Conservation (phyloP, 2,113 vertebrate genomes). For the Struthidea cinerea region DNA sequence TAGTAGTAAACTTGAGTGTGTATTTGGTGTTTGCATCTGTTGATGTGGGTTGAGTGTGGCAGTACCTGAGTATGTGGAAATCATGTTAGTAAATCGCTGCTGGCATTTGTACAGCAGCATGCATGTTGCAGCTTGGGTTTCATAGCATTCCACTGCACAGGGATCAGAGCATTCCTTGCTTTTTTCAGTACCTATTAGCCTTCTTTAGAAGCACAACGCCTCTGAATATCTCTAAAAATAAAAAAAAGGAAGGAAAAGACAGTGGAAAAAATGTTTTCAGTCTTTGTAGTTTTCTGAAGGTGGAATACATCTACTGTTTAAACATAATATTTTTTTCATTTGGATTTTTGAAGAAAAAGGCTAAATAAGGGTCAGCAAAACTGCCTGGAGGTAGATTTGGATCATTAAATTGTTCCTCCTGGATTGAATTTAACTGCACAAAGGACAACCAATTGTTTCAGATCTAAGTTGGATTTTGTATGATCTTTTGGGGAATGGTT, state of each 20-base stretch:
- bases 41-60: not conserved
- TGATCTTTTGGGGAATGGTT: not conserved
- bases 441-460: not conserved
- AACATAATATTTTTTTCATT: not conserved
- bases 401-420: not conserved
- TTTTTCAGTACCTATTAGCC: not conserved
- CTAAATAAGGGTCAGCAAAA: not conserved
- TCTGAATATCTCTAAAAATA: not conserved
- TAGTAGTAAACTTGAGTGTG: not conserved
- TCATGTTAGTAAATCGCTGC: not conserved
- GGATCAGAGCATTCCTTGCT: not conserved
- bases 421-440: not conserved
- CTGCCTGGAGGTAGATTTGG: not conserved
- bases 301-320: not conserved
- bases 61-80: not conserved
- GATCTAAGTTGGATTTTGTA: not conserved
- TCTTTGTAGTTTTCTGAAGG: not conserved
- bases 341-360: not conserved
- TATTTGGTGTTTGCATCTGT: not conserved
- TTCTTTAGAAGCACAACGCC: not conserved
- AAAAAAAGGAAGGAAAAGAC: not conserved
- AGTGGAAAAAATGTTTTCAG: not conserved
- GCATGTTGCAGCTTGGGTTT: constrained; percentile 19
- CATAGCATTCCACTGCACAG: not conserved
- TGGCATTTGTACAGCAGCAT: not conserved